Evolutionary conservation across 2,888 invertebrate genomes (phyloP), one percentile per base, ranked within the genome.

Genomic region (Aphidoletes aphidimyza): DNA sequence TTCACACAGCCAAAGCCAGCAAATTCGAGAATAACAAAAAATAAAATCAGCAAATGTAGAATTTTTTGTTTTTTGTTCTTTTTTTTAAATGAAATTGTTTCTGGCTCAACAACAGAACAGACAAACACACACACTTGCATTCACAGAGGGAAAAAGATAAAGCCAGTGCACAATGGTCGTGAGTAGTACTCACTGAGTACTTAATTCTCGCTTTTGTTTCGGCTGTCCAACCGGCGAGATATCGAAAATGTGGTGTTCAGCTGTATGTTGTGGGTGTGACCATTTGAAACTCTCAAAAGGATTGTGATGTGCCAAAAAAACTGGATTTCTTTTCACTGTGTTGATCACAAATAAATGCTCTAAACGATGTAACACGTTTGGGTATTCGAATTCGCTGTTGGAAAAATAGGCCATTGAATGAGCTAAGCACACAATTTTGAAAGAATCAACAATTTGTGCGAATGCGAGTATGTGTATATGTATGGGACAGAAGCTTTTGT

Each of bases 221-320:
- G 54, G 26, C 26, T 54, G 26, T 54, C 54, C 54, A 26, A 54
- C 6, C 22, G 5, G 54, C 54, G 54, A 54, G 17, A n/a, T 11
- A 26, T 54, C 26, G 19, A 54, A 54, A 54, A 22, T 8, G 26
- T 26, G 26, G 26, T 19, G 26, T 26, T 54, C 26, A n/a, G n/a
- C 19, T 47, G 47, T 47, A 22, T 59, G 3, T 59, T 3, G 59
- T 78, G 36, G 78, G 78, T 78, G 78, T 78, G 78, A 78, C 78
- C 17, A 59, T 17, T 36, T 8, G 2, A 17, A 78, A 78, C 36
- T 78, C 78, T 78, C 78, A 34, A 78, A 78, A 36, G 78, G 34
- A 36, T 78, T 36, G 34, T 5, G 3, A 78, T 78, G 19, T 36
- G 9, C 19, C 36, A 36, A n/a, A n/a, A n/a, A n/a, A 19, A 36